Conservation (phyloP, 2,888 invertebrate species). For the Lissonota sp. region DNA sequence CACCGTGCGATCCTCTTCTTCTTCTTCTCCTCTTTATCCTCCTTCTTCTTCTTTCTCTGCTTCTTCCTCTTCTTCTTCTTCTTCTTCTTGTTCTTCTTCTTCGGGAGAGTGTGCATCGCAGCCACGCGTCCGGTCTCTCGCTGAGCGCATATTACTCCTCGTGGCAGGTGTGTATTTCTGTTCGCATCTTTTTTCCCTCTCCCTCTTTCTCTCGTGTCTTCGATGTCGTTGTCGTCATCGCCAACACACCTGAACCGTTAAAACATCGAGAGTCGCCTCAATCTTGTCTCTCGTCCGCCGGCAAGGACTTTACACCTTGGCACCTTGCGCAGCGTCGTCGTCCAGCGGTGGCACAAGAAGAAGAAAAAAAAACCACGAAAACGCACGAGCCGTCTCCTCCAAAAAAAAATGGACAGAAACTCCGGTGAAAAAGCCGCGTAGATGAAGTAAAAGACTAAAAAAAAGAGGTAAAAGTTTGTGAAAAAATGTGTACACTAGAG, state of each 20-base stretch:
- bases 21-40: too few species aligned
- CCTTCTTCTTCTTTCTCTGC: too few species aligned
- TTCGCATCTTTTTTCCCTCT: conserved; percentile 23
- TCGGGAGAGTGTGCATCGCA: conserved; percentile 49
- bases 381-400: too few species aligned
- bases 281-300: conserved; percentile 44
- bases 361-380: too few species aligned
- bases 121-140: conserved; percentile 65
- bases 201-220: conserved; percentile 18
- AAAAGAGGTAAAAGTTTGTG: too few species aligned
- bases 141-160: conserved; percentile 56
- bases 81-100: conserved; percentile 20
- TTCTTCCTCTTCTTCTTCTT: too few species aligned
- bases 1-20: not conserved
- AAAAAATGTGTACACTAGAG: too few species aligned
- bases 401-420: too few species aligned
- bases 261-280: conserved; percentile 50
- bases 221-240: conserved; percentile 24
- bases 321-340: conserved; percentile 60
- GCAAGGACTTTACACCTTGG: conserved; percentile 58
- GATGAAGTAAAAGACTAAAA: too few species aligned
- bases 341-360: conserved; percentile 9
- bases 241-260: conserved; percentile 10
- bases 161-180: conserved; percentile 56
- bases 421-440: too few species aligned